These are phyloP conservation scores for Merops nubicus DNA, from an alignment of 2,113 vertebrate species.

Conservation along the genomic window DNA sequence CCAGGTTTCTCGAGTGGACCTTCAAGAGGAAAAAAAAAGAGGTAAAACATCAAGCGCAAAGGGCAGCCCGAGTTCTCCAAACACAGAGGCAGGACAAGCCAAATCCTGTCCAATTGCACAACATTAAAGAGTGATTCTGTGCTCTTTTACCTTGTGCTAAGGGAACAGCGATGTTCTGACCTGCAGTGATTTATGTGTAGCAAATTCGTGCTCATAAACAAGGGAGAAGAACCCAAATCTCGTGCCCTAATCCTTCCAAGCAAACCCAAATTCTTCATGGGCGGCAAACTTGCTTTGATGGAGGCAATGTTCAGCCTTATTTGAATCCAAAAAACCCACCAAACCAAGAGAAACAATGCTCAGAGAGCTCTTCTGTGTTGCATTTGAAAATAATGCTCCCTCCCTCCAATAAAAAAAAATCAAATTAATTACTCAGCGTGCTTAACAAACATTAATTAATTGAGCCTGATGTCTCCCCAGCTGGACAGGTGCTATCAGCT, in stretches of 20 bases:
- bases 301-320: not conserved
- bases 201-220: conserved; percentile 26
- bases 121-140: conserved; percentile 58
- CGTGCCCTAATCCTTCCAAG: conserved; percentile 4
- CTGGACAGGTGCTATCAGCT: conserved; percentile 36
- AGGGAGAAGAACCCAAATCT: conserved; percentile 34
- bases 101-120: conserved; percentile 62
- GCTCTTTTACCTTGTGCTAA: conserved; percentile 39
- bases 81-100: conserved; percentile 43
- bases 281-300: not conserved
- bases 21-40: conserved; percentile 11
- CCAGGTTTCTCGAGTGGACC: conserved; percentile 38
- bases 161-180: conserved; percentile 56
- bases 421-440: not conserved
- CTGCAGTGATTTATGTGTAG: conserved; percentile 44
- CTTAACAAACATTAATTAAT: not conserved
- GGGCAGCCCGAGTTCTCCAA: conserved; percentile 36
- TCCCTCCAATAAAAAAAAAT: conserved; percentile 3
- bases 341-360: not conserved
- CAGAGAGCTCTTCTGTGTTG: not conserved
- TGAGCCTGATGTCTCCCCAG: not conserved
- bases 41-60: conserved; percentile 50
- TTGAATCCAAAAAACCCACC: not conserved
- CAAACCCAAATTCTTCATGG: conserved; percentile 19
- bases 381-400: not conserved